Evolutionary conservation across 1,140 invertebrate genomes (phyloP).

Genomic region (Ceratina australensis): DNA sequence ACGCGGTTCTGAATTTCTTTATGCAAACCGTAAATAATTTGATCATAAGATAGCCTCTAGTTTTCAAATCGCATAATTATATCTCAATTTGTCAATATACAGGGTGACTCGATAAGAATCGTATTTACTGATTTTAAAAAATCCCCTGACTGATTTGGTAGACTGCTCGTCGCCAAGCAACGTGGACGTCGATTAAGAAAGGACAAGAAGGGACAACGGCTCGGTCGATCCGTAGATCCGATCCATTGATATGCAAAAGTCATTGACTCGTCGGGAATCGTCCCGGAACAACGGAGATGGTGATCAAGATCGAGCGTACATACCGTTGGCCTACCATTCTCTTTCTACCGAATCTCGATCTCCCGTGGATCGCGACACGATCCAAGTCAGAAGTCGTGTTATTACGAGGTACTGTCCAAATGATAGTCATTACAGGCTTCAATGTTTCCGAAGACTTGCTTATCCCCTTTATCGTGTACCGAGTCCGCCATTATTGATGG

Average conservation of each 20-base stretch:
- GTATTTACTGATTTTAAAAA: no score
- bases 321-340: background rate
- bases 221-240: slow-evolving; percentile 27
- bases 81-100: no score
- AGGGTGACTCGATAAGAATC: no score
- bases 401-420: slow-evolving; percentile 44
- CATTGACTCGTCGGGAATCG: slow-evolving; percentile 51
- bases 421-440: slow-evolving; percentile 42
- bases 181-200: slow-evolving; percentile 25
- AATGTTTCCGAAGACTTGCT: background rate
- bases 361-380: slow-evolving; percentile 43
- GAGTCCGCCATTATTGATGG: background rate
- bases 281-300: slow-evolving; percentile 47
- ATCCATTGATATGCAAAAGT: slow-evolving; percentile 55
- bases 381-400: slow-evolving; percentile 34
- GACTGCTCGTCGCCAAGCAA: slow-evolving; percentile 40
- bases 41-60: no score
- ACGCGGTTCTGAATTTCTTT: background rate
- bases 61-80: no score
- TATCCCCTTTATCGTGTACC: no score
- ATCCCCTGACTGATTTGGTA: slow-evolving; percentile 13
- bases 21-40: background rate
- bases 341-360: slow-evolving; percentile 1
- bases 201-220: background rate
- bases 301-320: slow-evolving; percentile 26